Evolutionary conservation across 2,113 vertebrate species (phyloP), one percentile per base, ranked within the genome.

Genomic region (Myxocyprinus asiaticus): DNA sequence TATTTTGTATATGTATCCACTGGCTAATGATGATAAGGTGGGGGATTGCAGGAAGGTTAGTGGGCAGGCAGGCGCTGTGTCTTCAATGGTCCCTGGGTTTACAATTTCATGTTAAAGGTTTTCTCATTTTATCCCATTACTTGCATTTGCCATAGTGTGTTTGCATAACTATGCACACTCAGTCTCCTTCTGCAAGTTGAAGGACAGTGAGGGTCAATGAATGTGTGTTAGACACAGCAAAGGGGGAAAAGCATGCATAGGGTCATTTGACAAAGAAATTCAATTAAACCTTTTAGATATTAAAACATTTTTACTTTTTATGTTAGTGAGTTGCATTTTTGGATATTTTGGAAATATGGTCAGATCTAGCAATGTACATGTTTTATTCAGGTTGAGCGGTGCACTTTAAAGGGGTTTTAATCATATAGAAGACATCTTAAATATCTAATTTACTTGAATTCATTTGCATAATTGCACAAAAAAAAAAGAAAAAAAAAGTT

Each of bases 1-100:
- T 91, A 91, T 92, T 91, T 92, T 89, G 91, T 89, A 91, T 91
- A 92, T 92, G 91, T 91, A 89, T 91, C 92, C 91, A 88, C 68
- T 84, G 87, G 91, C 91, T 93, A 90, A 91, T 88, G 90, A 92
- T 89, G 91, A 91, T 92, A 90, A 89, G 89, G 86, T 62, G 58
- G 71, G 68, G 66, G 9, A 44, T 53, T 58, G 62, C 10, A 51
- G 17, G 81, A 61, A 59, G 67, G 68, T 63, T 77, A 73, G 55
- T 43, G 22, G 48, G 47, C 64, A 67, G 67, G 79, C 62, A 81
- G 56, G 80, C 6, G 14, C 61, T 71, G 17, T 74, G 56, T 81
- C 71, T 70, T 83, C 65, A 83, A 83, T 81, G 67, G 45, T 73
- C 59, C 51, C 43, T 50, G 47, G 11, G 62, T 69, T 79, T 76